Conservation (phyloP, 2,888 invertebrate species). For the Rhabditoides inermis region DNA sequence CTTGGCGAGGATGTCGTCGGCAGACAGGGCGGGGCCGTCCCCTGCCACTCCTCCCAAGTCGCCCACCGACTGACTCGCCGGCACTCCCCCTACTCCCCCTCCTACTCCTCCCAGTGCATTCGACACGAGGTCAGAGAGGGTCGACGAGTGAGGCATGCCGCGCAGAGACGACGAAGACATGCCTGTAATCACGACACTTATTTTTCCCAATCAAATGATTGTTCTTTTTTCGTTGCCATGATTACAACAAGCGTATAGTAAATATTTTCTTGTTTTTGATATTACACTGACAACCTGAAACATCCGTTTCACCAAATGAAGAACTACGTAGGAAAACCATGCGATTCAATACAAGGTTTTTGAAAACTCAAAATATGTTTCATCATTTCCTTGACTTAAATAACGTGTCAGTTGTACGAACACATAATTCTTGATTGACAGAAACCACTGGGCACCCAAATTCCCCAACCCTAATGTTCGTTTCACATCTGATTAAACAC, state of each 20-base stretch:
- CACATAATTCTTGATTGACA: too few species aligned
- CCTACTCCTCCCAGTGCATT: background rate
- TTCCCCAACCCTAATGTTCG: too few species aligned
- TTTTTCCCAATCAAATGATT: background rate
- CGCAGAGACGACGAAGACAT: slow-evolving; percentile 6
- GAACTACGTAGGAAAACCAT: too few species aligned
- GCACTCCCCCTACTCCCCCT: background rate
- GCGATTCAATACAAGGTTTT: too few species aligned
- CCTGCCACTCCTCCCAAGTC: slow-evolving; percentile 6
- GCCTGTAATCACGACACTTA: background rate
- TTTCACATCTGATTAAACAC: too few species aligned
- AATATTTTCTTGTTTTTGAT: too few species aligned
- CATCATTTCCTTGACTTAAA: background rate
- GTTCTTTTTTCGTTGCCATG: too few species aligned
- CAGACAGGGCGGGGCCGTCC: slow-evolving; percentile 56
- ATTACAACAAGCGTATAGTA: too few species aligned
- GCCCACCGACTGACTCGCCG: slow-evolving; percentile 5
- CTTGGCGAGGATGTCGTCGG: slow-evolving; percentile 87
- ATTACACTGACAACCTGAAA: too few species aligned
- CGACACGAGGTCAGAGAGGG: slow-evolving; percentile 12
- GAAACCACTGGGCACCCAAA: too few species aligned
- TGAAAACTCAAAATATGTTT: background rate
- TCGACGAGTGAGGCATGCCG: slow-evolving; percentile 11
- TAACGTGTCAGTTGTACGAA: too few species aligned
- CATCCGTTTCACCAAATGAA: background rate